Evolutionary conservation across 2,888 invertebrate species (phyloP).

Genomic region (Thecophora atra): DNA sequence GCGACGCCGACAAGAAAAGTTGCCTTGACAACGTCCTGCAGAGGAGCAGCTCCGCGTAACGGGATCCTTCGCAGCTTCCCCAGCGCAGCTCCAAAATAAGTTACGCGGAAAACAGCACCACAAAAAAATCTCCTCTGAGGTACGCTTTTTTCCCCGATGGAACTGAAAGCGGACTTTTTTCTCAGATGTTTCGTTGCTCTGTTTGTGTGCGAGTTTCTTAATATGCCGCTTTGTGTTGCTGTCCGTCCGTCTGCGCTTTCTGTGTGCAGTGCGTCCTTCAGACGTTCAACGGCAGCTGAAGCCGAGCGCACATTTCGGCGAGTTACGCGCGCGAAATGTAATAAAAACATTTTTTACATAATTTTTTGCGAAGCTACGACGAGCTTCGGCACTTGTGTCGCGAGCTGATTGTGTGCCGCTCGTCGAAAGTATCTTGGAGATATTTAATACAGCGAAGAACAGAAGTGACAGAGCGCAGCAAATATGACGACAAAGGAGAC

Average conservation of each 20-base stretch:
- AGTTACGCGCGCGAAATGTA: constrained; percentile 61
- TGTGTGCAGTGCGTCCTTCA: background rate
- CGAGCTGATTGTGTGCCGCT: constrained; percentile 25
- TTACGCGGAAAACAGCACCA: constrained; percentile 26
- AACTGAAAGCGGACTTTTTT: background rate
- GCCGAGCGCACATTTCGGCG: constrained; percentile 19
- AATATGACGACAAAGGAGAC: constrained; percentile 20
- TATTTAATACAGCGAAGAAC: constrained; percentile 53
- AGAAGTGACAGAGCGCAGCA: constrained; percentile 40
- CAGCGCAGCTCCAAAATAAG: background rate
- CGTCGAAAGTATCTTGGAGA: constrained; percentile 54
- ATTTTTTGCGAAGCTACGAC: constrained; percentile 39
- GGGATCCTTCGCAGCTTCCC: constrained; percentile 13
- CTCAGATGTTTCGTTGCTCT: constrained; percentile 7
- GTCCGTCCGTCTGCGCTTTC: background rate
- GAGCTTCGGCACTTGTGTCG: constrained; percentile 11
- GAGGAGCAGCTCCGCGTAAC: constrained; percentile 46
- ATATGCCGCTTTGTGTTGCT: background rate
- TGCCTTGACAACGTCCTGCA: constrained; percentile 62
- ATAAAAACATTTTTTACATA: constrained; percentile 62
- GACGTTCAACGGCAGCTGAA: background rate
- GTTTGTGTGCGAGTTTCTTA: too few species aligned
- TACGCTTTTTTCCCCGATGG: background rate
- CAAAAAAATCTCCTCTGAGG: constrained; percentile 3
- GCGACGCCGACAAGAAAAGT: constrained; percentile 54